Conservation (phyloP, 2,797 vertebrate species). For the Toxotes lorentzi region DNA sequence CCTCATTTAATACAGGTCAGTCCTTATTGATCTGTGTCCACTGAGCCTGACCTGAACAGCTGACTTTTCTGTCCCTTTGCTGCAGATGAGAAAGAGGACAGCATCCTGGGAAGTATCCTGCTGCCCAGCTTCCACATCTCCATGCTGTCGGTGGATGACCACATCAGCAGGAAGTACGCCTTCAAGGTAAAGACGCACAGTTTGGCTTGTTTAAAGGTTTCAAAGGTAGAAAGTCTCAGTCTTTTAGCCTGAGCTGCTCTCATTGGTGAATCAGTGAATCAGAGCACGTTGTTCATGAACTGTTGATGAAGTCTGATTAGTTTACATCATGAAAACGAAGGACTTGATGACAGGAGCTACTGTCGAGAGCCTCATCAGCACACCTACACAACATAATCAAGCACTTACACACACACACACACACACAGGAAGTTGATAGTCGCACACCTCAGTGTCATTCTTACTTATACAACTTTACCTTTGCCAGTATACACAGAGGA, state of each 20-base stretch:
- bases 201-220: no score
- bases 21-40: not conserved
- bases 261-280: no score
- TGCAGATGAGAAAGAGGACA: slow-evolving; percentile 97
- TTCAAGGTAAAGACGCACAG: slow-evolving; percentile 89
- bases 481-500: not conserved
- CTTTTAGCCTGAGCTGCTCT: no score
- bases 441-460: not conserved
- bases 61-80: not conserved
- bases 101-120: slow-evolving; percentile 94
- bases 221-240: no score
- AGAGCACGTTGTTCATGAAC: no score
- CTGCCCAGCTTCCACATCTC: slow-evolving; percentile 96
- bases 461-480: not conserved
- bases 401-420: not conserved
- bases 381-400: not conserved
- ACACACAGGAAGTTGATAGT: not conserved
- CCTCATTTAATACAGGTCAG: not conserved
- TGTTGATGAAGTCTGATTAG: not conserved
- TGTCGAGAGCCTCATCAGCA: not conserved
- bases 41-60: not conserved
- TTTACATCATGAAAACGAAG: not conserved
- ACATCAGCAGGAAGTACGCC: slow-evolving; percentile 94
- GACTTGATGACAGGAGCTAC: not conserved
- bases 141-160: slow-evolving; percentile 93